Conservation (phyloP, 2,888 invertebrate genomes). For the Ommatoiulus sabulosus region DNA sequence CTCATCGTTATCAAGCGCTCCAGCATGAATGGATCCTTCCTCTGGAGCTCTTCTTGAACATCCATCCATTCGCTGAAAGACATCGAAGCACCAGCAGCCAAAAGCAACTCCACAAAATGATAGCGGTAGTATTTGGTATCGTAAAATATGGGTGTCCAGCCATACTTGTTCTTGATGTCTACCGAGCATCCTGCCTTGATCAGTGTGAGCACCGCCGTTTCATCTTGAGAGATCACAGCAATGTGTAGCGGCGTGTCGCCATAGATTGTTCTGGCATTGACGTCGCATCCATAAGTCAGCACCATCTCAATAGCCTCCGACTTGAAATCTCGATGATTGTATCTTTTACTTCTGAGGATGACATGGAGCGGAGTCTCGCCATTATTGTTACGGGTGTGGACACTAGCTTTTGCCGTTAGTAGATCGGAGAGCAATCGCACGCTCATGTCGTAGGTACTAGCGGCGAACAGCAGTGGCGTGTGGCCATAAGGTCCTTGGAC, state of each 20-base stretch:
- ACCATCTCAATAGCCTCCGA: no score
- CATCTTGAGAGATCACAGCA: slow-evolving; percentile 62
- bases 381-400: slow-evolving; percentile 55
- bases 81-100: slow-evolving; percentile 62
- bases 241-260: slow-evolving; percentile 63
- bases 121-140: slow-evolving; percentile 63
- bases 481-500: slow-evolving; percentile 60
- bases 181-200: slow-evolving; percentile 62
- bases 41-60: no score
- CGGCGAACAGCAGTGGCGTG: slow-evolving; percentile 62
- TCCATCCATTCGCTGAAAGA: no score
- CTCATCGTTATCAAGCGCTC: no score
- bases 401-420: slow-evolving; percentile 60
- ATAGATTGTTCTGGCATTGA: slow-evolving; percentile 60
- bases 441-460: slow-evolving; percentile 57
- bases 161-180: slow-evolving; percentile 61
- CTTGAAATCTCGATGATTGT: neutral
- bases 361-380: slow-evolving; percentile 55
- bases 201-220: slow-evolving; percentile 60
- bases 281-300: slow-evolving; percentile 55
- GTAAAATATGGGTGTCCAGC: slow-evolving; percentile 64
- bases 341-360: slow-evolving; percentile 61
- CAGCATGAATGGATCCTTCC: no score
- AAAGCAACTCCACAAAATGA: slow-evolving; percentile 44
- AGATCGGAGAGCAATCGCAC: slow-evolving; percentile 59